phyloP scores from a whole-genome alignment of 2,888 invertebrate species.

The Alviniconcha strummeri region DNA sequence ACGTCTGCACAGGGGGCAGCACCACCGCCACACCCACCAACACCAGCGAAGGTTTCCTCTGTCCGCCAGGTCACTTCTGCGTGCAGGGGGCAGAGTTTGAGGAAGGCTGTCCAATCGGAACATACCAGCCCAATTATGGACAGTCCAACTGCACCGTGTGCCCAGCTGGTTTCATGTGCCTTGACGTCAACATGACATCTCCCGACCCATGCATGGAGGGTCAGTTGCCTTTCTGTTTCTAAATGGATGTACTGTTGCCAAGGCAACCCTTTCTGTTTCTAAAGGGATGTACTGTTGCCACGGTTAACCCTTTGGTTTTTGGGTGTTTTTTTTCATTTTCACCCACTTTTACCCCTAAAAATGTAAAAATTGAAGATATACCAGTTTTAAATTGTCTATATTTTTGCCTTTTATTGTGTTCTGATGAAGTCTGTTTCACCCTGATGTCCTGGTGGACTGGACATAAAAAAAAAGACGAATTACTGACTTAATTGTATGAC shows the following conservation, averaged over 20 bases:
- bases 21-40: conserved; percentile 62
- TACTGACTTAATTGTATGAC: too few relatives aligned
- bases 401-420: too few relatives aligned
- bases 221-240: conserved; percentile 40
- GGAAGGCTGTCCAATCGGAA: conserved; percentile 67
- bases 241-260: background rate
- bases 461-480: too few relatives aligned
- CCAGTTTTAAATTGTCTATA: too few relatives aligned
- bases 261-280: background rate
- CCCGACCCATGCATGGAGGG: conserved; percentile 66
- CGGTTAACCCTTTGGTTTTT: background rate
- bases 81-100: conserved; percentile 60
- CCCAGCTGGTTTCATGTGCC: conserved; percentile 67
- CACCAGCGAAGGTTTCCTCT: conserved; percentile 61
- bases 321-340: background rate
- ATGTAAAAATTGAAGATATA: too few relatives aligned
- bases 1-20: conserved; percentile 68
- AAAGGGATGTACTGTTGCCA: background rate
- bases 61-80: conserved; percentile 69
- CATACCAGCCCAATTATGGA: conserved; percentile 64
- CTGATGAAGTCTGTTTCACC: too few relatives aligned
- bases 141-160: conserved; percentile 65
- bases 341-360: background rate
- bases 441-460: too few relatives aligned
- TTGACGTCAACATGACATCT: conserved; percentile 62